Base-by-base conservation (phyloP, 2,797 vertebrate species). In the Capromys pilorides region DNA sequence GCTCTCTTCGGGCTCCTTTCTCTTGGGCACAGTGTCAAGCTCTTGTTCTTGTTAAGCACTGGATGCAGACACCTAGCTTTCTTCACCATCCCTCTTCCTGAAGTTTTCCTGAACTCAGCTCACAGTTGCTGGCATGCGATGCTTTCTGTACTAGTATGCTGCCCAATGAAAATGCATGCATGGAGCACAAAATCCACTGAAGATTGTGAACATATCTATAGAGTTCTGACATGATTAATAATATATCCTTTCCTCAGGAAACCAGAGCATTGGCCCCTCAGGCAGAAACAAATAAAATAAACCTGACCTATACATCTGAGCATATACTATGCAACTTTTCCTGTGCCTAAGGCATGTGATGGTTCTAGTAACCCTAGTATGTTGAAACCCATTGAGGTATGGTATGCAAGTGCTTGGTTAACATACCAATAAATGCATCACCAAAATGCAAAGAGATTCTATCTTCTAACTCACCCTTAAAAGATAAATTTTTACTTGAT, bases 181-280 rank as follows among this genome's bases (percentile, higher is more conserved):
- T 5, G 71, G 66, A 86, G 33, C 61, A 67, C 26, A 81, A 49
- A n/a, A 69, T 78, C 64, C 36, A 51, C 7, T n/a, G 80, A 54
- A 86, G 51, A 5, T 26, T 69, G 57, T 85, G 81, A 96, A 95
- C 93, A 81, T 51, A 80, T 77, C 69, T 89, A 22, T n/a, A 39
- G 24, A 89, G 71, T 62, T 85, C 67, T 83, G 19, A 24, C 33
- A 73, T 18, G 82, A 77, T 69, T 86, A 12, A 89, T 90, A 91
- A 62, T 9, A 59, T 5, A 45, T 90, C 8, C 92, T 92, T 93
- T 93, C 79, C 33, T 82, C 61, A 19, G 51, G 86, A 90, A 95
- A 26, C 16, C 67, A 91, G 80, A 41, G 22, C 39, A 57, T 39
- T 91, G 57, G 71, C 67, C 12, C 18, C 45, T 71, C 10, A 36